phyloP scores from a whole-genome alignment of 2,797 vertebrate species.

The Gymnopithys bicolor region DNA sequence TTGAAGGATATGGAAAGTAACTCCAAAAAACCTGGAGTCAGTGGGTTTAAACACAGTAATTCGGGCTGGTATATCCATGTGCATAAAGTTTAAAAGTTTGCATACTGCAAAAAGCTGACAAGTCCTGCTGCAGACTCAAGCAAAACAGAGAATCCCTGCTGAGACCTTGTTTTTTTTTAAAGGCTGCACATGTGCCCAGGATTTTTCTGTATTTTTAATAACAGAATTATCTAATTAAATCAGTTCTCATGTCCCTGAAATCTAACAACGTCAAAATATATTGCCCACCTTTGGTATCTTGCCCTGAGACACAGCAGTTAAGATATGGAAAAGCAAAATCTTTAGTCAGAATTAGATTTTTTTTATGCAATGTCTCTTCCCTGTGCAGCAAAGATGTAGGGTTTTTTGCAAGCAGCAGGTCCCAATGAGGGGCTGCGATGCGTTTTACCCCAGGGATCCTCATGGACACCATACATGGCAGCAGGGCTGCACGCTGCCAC shows the following conservation, averaged over 20 bases:
- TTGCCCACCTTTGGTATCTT: neutral
- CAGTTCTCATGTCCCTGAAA: neutral
- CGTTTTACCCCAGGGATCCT: neutral
- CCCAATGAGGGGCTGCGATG: neutral
- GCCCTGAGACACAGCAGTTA: neutral
- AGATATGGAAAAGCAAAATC: neutral
- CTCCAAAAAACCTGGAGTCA: neutral
- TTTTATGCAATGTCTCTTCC: neutral
- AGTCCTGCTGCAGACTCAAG: neutral
- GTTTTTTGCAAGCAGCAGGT: neutral
- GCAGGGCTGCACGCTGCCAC: neutral
- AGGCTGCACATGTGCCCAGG: neutral
- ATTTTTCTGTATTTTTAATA: neutral
- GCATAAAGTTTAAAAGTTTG: neutral
- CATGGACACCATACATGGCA: neutral
- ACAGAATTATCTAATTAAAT: constrained; percentile 11
- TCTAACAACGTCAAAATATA: neutral
- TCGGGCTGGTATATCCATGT: neutral
- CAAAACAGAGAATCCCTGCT: neutral
- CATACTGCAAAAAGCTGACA: neutral
- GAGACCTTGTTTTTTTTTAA: neutral
- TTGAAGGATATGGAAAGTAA: neutral
- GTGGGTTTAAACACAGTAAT: neutral
- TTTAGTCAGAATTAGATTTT: neutral
- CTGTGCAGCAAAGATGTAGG: rapidly evolving